Evolutionary conservation across 1,140 invertebrate species (phyloP).

Genomic region (Drosophila subpulchrella): DNA sequence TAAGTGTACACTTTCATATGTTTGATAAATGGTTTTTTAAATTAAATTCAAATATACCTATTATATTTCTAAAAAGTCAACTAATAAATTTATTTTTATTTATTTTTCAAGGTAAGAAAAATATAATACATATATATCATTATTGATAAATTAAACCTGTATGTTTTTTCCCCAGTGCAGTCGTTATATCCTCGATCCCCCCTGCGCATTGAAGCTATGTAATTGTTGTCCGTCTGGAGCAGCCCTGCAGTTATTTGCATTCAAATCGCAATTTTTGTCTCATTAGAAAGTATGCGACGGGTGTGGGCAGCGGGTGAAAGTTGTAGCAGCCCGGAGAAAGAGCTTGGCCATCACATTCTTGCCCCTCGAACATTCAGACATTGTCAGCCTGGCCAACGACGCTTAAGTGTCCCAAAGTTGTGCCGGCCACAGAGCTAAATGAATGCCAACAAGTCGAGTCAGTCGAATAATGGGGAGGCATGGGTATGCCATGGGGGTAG

Average conservation of each 20-base stretch:
- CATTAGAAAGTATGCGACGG: constrained; percentile 60
- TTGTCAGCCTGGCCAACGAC: constrained; percentile 42
- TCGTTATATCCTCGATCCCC: background rate
- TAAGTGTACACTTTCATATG: no score
- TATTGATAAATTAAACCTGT: no score
- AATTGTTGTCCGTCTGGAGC: constrained; percentile 77
- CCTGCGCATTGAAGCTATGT: constrained; percentile 57
- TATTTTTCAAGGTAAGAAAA: background rate
- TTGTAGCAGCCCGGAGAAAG: background rate
- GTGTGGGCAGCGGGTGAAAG: background rate
- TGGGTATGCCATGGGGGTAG: background rate
- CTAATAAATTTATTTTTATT: no score
- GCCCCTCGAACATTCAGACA: constrained; percentile 49
- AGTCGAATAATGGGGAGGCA: background rate
- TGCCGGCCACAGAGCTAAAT: constrained; percentile 66
- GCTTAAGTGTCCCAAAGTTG: constrained; percentile 81
- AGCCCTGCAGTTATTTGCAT: constrained; percentile 81
- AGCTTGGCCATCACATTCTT: constrained; percentile 31
- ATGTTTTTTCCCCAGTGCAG: background rate
- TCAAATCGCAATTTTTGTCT: constrained; percentile 82
- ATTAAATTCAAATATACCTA: no score
- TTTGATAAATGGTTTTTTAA: no score
- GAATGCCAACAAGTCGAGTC: constrained; percentile 76
- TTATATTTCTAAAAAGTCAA: no score
- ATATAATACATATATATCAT: no score